These are phyloP conservation scores for Drosophila pachea DNA, from an alignment of 1,140 invertebrate species.

Conservation along the genomic window DNA sequence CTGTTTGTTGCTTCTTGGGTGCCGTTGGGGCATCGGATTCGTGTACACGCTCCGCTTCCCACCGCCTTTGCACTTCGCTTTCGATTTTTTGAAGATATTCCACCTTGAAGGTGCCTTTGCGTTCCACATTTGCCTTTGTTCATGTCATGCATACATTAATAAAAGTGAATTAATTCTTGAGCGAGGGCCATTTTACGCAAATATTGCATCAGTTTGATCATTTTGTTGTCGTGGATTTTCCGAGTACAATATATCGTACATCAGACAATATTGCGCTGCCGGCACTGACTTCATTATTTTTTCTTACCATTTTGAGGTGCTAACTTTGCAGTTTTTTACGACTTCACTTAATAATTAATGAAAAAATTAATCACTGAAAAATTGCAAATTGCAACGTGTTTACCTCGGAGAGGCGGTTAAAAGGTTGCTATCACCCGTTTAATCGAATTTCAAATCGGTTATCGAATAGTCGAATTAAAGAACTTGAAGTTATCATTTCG, in stretches of 20 bases:
- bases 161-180: constrained; percentile 1
- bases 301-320: constrained; percentile 48
- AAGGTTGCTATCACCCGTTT: constrained; percentile 12
- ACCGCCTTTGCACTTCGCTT: constrained; percentile 88
- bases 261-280: neutral
- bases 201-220: constrained; percentile 32
- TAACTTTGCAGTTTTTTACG: neutral
- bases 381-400: constrained; percentile 66
- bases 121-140: constrained; percentile 80
- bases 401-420: constrained; percentile 42
- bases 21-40: constrained; percentile 87
- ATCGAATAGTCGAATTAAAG: constrained; percentile 15
- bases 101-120: constrained; percentile 96
- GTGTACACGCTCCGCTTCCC: constrained; percentile 89
- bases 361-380: constrained; percentile 22
- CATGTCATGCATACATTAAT: constrained; percentile 9
- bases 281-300: neutral
- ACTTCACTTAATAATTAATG: constrained; percentile 23
- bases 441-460: constrained; percentile 2
- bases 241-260: neutral
- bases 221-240: neutral
- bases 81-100: constrained; percentile 94
- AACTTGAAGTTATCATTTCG: too few species aligned
- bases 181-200: neutral
- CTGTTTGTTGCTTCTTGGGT: constrained; percentile 81